These are phyloP conservation scores for Apostichopus parvimensis DNA, from an alignment of 35 echinoderm and acorn worm genomes.

Conservation along the genomic window DNA sequence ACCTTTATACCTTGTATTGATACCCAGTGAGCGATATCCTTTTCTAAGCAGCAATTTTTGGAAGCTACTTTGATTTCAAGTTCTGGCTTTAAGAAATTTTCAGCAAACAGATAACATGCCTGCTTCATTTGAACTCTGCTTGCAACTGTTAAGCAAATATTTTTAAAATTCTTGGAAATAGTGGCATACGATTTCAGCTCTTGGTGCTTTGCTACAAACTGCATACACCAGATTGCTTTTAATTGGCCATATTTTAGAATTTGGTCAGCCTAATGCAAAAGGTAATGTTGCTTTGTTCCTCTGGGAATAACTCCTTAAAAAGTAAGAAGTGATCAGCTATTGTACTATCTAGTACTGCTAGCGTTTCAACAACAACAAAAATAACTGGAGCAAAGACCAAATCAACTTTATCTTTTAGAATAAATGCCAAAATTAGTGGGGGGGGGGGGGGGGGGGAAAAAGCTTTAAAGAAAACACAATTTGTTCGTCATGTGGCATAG, in stretches of 20 bases:
- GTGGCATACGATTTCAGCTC: too few relatives aligned
- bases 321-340: constrained; percentile 17
- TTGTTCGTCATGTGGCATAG: too few relatives aligned
- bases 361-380: not conserved
- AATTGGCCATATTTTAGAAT: constrained; percentile 51
- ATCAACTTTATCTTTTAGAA: constrained; percentile 41
- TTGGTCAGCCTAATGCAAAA: constrained; percentile 50
- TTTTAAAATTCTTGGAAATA: not conserved
- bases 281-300: constrained; percentile 44
- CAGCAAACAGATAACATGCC: not conserved
- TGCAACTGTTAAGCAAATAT: not conserved
- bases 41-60: not conserved
- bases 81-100: not conserved
- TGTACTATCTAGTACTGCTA: constrained; percentile 4
- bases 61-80: not conserved
- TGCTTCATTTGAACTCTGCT: too few relatives aligned
- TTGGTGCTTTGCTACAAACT: too few relatives aligned
- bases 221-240: not conserved
- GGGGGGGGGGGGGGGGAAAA: too few relatives aligned
- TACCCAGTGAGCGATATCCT: constrained; percentile 10
- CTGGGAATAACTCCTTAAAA: constrained; percentile 38
- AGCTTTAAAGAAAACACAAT: too few relatives aligned
- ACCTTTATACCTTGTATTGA: not conserved
- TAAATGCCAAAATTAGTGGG: constrained; percentile 11
- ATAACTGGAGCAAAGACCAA: constrained; percentile 23